Base-by-base conservation (phyloP, 2,888 invertebrate species). In the Orthosia incerta region DNA sequence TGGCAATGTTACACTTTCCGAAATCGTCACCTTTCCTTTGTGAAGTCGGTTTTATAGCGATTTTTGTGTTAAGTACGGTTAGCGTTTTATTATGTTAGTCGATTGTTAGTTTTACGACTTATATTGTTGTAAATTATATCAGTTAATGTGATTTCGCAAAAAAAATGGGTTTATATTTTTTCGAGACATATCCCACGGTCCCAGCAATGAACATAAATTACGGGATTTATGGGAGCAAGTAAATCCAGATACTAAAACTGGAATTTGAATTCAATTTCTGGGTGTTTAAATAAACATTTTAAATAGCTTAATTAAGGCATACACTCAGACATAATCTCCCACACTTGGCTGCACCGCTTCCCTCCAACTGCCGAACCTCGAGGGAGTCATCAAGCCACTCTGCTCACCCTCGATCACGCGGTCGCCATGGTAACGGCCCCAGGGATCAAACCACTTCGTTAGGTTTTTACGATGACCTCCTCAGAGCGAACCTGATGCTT, bases 1-100 rank as follows among this genome's bases (percentile, higher is more conserved):
- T 51, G 50, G 59, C 16, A 68, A n/a, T 5, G 50, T 80, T 56
- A 68, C 70, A 71, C 66, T 79, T 79, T 61, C 67, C 67, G 76
- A 82, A 86, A 80, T 86, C 79, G 80, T 83, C 86, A 82, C 83
- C 77, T 86, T 82, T 74, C 62, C 63, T 85, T 83, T 79, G 80
- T 85, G 61, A 79, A 77, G 77, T 74, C 50, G 60, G 71, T 74
- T 84, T 86, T 84, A 86, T 84, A 57, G 55, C 46, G 48, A 57
- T 77, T 79, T 74, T 65, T 62, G 69, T 75, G 78, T 80, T 75
- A 70, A 74, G 77, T 74, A 70, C 57, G 68, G 71, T 68, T 56
- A 70, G 31, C 66, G 26, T 76, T 84, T 80, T 80, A 83, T 81
- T 76, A 73, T 82, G 80, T 78, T 79, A 85, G 79, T 73, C 62